Evolutionary conservation across 2,797 vertebrate species (phyloP), one percentile per base, ranked within the genome.

Genomic region (Anguilla anguilla): DNA sequence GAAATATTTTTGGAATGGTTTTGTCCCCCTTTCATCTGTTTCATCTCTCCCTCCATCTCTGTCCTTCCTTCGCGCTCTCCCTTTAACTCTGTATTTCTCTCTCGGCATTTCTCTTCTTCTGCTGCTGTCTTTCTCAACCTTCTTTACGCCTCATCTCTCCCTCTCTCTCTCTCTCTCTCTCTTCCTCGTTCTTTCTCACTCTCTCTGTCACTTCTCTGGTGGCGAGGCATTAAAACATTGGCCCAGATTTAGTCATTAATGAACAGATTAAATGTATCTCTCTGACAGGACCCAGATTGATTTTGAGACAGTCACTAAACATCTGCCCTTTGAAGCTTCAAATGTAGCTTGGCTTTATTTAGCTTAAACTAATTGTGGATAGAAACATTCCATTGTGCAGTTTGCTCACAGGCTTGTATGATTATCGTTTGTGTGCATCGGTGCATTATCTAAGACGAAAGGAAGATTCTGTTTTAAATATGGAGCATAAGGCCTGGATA

Each of bases 1-100:
- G 35, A 43, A 49, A 77, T 49, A 31, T 74, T 7, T 85, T 19
- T 51, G 31, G 28, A 74, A 88, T 89, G 46, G 89, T 85, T 89
- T 77, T 43, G 77, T 35, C 15, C 22, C 25, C 35, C 43, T 85
- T 61, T 86, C 55, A 28, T 77, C 86, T 17, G 25, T 69, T 84
- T 85, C 28, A 79, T 86, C 53, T 49, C n/a, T 86, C 17, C 51
- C 57, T 88, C 25, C 49, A 6, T 25, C 49, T 55, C 69, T 86
- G 49, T n/a, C 22, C 11, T 2, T 0, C 10, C 72, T 13, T 31
- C 6, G 19, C 17, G 15, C 39, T 83, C 22, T 11, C 86, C 85
- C 87, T 64, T 72, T 22, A 51, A 86, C 86, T 43, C 64, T 88
- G 83, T 35, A 64, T 39, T 6, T 86, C n/a, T 25, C 25, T 86